phyloP scores from a whole-genome alignment of 1,140 invertebrate species.

The Polypedilum vanderplanki region DNA sequence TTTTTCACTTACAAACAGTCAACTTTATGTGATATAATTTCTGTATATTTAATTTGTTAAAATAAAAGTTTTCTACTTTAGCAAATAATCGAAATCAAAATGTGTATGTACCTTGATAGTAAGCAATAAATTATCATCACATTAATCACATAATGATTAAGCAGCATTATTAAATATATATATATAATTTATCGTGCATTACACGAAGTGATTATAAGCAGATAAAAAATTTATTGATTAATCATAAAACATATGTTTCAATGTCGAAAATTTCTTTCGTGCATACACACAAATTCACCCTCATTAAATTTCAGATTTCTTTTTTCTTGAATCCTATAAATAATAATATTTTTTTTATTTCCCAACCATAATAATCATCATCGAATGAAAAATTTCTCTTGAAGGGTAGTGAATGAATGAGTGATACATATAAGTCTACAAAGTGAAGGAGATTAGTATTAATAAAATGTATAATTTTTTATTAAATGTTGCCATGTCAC shows the following conservation, averaged over 20 bases:
- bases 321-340: constrained; percentile 2
- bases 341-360: constrained; percentile 1
- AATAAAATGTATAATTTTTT: constrained; percentile 15
- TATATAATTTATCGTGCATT: too few relatives aligned
- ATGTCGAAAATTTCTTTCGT: not conserved
- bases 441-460: constrained; percentile 13
- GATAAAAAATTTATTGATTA: constrained; percentile 20
- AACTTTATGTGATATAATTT: too few relatives aligned
- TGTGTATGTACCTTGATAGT: too few relatives aligned
- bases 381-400: not conserved
- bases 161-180: too few relatives aligned
- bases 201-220: constrained; percentile 14
- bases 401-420: not conserved
- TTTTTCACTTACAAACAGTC: too few relatives aligned
- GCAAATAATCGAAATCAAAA: too few relatives aligned
- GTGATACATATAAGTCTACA: not conserved
- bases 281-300: not conserved
- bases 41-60: too few relatives aligned
- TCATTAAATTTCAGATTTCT: constrained; percentile 6
- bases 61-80: too few relatives aligned
- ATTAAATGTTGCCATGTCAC: constrained; percentile 17
- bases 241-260: constrained; percentile 14
- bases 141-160: too few relatives aligned
- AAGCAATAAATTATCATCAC: too few relatives aligned
- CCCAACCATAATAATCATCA: not conserved